Percentiles rank a stretch among this genome's conserved stretches.
Evolutionary conservation across 2,797 vertebrate genomes (phyloP).

Genomic region (Anisognathus igniventris): DNA sequence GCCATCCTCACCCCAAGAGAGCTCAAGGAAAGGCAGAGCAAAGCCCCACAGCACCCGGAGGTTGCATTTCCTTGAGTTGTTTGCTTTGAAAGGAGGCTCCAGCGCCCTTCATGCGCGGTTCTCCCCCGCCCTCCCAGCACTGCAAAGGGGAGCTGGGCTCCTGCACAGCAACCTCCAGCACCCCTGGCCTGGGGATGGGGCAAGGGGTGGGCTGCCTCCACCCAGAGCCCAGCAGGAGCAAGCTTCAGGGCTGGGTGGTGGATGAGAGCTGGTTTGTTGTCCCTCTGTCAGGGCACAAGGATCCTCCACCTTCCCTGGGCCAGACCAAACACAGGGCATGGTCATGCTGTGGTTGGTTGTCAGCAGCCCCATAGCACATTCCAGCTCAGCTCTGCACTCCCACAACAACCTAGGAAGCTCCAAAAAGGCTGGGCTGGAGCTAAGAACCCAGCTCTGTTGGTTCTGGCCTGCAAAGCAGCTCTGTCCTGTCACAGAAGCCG

Average conservation of each 20-base stretch:
- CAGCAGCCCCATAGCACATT: neutral
- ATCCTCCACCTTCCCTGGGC: neutral
- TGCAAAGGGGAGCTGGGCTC: neutral
- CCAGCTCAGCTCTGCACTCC: neutral
- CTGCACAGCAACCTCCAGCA: neutral
- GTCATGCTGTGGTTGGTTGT: neutral
- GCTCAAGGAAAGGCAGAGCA: neutral
- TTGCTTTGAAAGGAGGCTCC: slow-evolving; percentile 30
- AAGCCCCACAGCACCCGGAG: neutral
- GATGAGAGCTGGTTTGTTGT: neutral
- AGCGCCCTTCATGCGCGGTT: accelerated
- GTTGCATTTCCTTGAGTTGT: slow-evolving; percentile 6
- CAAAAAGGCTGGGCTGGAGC: neutral
- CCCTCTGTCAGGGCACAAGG: neutral
- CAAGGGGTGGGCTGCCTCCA: neutral
- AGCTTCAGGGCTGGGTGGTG: neutral
- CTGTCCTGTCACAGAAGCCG: neutral
- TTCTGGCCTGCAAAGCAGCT: neutral
- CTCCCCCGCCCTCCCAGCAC: neutral
- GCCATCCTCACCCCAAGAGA: neutral
- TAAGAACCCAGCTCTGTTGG: neutral
- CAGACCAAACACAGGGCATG: neutral
- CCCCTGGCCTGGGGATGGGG: neutral
- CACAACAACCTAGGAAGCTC: neutral
- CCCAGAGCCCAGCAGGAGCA: neutral